Conservation (phyloP, 2,888 invertebrate species). For the Platycnemis pennipes region DNA sequence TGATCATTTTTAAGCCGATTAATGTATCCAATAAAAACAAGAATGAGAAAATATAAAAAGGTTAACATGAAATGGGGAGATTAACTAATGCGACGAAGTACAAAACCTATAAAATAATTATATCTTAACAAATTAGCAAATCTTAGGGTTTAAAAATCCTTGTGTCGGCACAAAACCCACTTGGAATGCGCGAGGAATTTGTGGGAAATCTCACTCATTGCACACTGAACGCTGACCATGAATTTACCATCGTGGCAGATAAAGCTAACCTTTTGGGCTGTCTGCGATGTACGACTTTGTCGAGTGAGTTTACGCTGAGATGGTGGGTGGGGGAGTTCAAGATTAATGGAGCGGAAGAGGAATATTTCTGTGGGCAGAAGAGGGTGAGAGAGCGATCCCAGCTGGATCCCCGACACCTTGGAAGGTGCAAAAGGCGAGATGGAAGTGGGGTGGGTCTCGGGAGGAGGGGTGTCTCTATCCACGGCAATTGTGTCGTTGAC, state of each 20-base stretch:
- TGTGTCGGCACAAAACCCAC: too few relatives aligned
- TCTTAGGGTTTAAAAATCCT: too few relatives aligned
- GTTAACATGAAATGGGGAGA: too few relatives aligned
- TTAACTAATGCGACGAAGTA: too few relatives aligned
- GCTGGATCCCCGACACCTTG: neutral
- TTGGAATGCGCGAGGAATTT: neutral
- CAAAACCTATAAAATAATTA: too few relatives aligned
- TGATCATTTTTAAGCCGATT: too few relatives aligned
- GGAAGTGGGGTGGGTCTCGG: neutral
- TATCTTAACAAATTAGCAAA: too few relatives aligned
- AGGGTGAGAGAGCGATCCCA: neutral
- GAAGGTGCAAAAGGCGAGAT: slow-evolving; percentile 6
- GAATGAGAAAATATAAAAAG: too few relatives aligned
- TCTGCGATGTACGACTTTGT: neutral
- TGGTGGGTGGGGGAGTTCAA: neutral
- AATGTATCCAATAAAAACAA: too few relatives aligned
- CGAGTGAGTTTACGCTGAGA: neutral
- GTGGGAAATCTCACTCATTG: neutral
- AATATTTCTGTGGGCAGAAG: neutral
- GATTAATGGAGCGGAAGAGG: slow-evolving; percentile 15
- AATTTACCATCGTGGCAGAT: neutral
- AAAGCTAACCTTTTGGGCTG: neutral
- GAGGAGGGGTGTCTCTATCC: neutral
- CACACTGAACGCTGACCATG: neutral
- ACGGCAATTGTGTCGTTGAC: neutral